Percentiles rank a stretch among this genome's conserved stretches.
phyloP scores from a whole-genome alignment of 2,113 vertebrate genomes.

The Clupea harengus region DNA sequence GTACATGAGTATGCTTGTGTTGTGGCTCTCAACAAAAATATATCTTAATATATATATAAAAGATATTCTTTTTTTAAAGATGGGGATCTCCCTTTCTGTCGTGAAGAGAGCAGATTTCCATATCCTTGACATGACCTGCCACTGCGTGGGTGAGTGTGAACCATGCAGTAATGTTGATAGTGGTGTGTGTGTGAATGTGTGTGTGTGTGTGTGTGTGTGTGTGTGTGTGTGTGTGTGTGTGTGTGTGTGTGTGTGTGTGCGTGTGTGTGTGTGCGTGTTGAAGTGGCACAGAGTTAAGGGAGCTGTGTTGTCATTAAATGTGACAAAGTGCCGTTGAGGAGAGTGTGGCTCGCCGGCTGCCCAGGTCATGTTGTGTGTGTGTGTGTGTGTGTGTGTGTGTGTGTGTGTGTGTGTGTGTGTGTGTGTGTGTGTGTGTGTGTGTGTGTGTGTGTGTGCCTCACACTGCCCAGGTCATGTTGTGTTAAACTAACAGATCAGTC shows the following conservation, averaged over 20 bases:
- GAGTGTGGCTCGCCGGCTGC: slow-evolving; percentile 19
- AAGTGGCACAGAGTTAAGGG: slow-evolving; percentile 29
- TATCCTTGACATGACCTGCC: background rate
- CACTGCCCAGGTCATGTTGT: slow-evolving; percentile 23
- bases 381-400: too few species aligned
- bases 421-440: too few species aligned
- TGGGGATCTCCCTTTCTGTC: background rate
- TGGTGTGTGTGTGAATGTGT: too few species aligned
- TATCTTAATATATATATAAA: too few species aligned
- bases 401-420: too few species aligned
- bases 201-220: background rate
- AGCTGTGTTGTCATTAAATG: slow-evolving; percentile 39
- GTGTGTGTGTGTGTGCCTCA: too few species aligned
- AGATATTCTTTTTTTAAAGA: background rate
- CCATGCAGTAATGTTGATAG: background rate
- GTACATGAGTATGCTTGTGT: background rate
- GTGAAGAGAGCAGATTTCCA: background rate
- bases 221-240: background rate
- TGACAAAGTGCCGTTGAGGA: slow-evolving; percentile 46
- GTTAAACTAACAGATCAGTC: slow-evolving; percentile 49
- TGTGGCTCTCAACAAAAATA: background rate
- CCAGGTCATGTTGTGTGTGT: slow-evolving; percentile 29
- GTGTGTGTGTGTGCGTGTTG: slow-evolving; percentile 15
- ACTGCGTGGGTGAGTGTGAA: background rate
- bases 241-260: background rate